phyloP scores from a whole-genome alignment of 2,888 invertebrate genomes.

The Agrochola circellaris region DNA sequence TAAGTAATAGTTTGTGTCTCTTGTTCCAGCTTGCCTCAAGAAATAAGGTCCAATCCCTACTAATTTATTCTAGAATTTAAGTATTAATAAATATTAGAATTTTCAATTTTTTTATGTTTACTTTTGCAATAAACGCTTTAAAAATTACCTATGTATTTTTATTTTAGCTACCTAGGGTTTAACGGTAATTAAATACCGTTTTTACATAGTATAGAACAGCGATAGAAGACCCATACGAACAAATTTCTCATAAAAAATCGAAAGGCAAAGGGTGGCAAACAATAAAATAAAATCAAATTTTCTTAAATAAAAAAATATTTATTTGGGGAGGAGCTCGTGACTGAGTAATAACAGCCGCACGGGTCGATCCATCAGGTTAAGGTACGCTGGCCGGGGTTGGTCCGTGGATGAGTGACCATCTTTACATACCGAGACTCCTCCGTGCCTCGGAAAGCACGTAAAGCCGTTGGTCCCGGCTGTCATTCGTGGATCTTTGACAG shows the following conservation, averaged over 20 bases:
- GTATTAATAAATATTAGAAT: not conserved
- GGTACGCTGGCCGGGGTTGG: too few species aligned
- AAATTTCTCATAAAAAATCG: not conserved
- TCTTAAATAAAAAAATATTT: not conserved
- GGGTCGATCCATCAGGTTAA: too few species aligned
- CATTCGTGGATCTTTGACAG: too few species aligned
- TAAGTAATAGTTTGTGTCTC: constrained; percentile 21
- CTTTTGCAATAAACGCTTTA: constrained; percentile 35
- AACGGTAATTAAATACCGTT: not conserved
- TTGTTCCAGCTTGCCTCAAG: constrained; percentile 81
- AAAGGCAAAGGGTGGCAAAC: not conserved
- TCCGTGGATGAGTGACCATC: too few species aligned
- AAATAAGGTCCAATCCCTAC: constrained; percentile 68
- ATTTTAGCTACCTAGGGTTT: not conserved
- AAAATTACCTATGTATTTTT: not conserved
- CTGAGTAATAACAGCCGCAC: too few species aligned
- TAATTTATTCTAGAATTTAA: constrained; percentile 31
- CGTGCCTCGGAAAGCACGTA: too few species aligned
- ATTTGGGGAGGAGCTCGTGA: too few species aligned
- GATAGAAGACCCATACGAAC: not conserved
- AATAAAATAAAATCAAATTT: constrained; percentile 33
- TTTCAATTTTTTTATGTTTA: constrained; percentile 20
- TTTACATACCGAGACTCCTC: too few species aligned
- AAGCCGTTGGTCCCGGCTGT: too few species aligned
- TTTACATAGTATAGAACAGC: not conserved